Evolutionary conservation across 1,140 invertebrate species (phyloP), one percentile per base, ranked within the genome.

Genomic region (Pteromalus puparum): DNA sequence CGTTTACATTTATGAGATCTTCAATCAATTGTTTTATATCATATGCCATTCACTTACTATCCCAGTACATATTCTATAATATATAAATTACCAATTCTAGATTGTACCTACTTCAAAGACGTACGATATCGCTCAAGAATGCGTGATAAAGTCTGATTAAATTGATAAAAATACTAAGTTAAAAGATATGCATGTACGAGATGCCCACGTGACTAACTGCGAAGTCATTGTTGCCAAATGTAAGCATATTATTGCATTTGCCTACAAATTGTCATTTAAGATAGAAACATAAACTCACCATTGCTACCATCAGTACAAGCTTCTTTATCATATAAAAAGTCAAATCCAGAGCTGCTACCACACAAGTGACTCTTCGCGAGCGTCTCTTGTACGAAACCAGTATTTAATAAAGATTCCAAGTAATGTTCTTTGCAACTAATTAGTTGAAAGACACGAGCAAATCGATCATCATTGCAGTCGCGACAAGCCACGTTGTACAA

Each of bases 401-500:
- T 92, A 13, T 93, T 92, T 53, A 95, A 89, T 88, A 96, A 91
- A 81, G 91, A 92, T 74, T 94, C 93, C 84, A 96, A 90, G 86
- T 94, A 91, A 72, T 92, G 90, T 72, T 92, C 91, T 75, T 93
- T 94, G 91, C 96, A 96, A 89, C 95, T 96, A 86, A 96, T 90
- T 24, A 96, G 88, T 87, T 95, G 94, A 88, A 94, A 96, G 65
- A 96, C 94, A 65, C 95, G 93, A 76, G 93, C 94, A 87, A 95
- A 95, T 80, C 95, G 92, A 76, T 94, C 91, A 88, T 96, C 95
- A 88, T 94, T 95, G 89, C 96, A 97, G 90, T 96, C 95, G 88
- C 94, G 93, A 91, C 96, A 97, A 72, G 96, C 93, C 68, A 96
- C 94, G 53, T 95, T 94, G 92, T 96, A 95, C 91, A 94, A 95